Conservation (phyloP, 1,140 invertebrate species). For the Diorhabda carinulata region DNA sequence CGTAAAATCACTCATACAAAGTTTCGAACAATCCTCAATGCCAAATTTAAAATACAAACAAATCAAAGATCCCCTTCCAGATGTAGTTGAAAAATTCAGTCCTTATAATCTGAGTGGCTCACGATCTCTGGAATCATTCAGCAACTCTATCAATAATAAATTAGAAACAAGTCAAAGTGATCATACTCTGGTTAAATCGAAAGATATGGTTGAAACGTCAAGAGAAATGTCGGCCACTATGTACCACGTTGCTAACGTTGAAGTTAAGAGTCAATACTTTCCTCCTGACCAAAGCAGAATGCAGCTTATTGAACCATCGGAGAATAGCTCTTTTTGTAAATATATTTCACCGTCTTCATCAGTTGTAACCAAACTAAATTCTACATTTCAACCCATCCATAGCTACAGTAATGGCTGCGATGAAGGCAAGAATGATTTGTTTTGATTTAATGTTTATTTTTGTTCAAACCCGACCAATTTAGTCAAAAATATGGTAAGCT, state of each 20-base stretch:
- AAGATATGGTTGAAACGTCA: not conserved
- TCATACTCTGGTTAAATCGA: conserved; percentile 4
- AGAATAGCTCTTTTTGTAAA: conserved; percentile 45
- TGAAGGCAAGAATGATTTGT: conserved; percentile 32
- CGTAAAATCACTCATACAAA: conserved; percentile 60
- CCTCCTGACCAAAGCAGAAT: conserved; percentile 22
- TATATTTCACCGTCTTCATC: conserved; percentile 32
- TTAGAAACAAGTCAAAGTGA: not conserved
- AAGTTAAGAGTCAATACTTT: conserved; percentile 25
- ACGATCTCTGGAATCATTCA: not conserved
- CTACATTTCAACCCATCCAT: conserved; percentile 18
- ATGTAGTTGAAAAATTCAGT: conserved; percentile 35
- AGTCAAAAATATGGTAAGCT: no score
- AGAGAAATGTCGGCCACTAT: conserved; percentile 1
- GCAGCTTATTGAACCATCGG: conserved; percentile 35
- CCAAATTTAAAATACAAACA: conserved; percentile 57
- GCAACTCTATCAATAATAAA: not conserved
- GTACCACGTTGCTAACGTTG: conserved; percentile 30
- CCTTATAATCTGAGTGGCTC: conserved; percentile 8
- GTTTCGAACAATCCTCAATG: conserved; percentile 59
- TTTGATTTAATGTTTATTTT: conserved; percentile 8
- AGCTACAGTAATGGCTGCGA: not conserved
- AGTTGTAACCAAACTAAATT: conserved; percentile 7
- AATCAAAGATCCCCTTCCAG: conserved; percentile 47
- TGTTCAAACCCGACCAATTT: no score